Evolutionary conservation across 2,113 vertebrate species (phyloP), one percentile per base, ranked within the genome.

Genomic region (Chloebia gouldiae): DNA sequence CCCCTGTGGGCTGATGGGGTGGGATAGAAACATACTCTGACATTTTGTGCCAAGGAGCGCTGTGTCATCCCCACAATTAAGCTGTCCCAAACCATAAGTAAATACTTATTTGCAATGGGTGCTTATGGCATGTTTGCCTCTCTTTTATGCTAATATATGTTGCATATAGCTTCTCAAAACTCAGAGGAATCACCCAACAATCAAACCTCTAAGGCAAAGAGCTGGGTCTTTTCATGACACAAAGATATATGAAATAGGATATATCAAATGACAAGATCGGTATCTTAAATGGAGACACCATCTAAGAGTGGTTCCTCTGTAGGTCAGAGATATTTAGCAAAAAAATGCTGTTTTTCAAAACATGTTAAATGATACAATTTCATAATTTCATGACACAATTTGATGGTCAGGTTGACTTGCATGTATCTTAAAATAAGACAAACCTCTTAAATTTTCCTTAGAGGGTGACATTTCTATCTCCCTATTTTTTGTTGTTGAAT

Each of bases 391-490:
- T 88, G 89, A 81, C 66, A 85, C 24, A 93, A 30, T 91, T 96
- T 82, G 76, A 95, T 83, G 88, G 93, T 92, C 96, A 96, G 85
- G 95, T 97, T 95, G 76, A 95, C 80, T 96, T 96, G 61, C 42
- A 92, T 22, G 68, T 94, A 75, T 95, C 94, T 95, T 97, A 94
- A 97, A 83, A 92, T 95, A 68, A 39, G 65, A 95, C 81, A 96
- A 95, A 95, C 45, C 40, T 96, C 83, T 92, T 71, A 96, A 90
- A 61, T 92, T 87, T 95, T 92, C 95, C 91, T 95, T 93, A 93
- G 76, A 79, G 81, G 60, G 23, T 96, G 91, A 78, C 91, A 97
- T 97, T 97, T 97, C 85, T 77, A 88, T 97, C 91, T 96, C 91
- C 76, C 76, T 63, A 88, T 76, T 86, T 92, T 91, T 91, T 92